Evolutionary conservation across 2,113 vertebrate genomes (phyloP).

Genomic region (Pseudopodoces humilis): DNA sequence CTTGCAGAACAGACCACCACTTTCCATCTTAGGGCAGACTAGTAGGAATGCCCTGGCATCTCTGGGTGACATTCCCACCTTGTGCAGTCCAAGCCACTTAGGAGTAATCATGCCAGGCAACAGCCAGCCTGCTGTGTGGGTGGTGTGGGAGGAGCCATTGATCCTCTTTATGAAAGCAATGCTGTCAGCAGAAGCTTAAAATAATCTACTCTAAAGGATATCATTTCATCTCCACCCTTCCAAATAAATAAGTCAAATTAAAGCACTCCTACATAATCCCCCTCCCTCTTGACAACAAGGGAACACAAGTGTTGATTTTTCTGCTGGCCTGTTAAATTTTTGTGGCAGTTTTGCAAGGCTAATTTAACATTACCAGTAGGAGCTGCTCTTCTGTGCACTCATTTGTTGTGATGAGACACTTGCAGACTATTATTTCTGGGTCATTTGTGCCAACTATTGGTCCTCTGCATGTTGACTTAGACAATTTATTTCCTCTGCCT

Average conservation of each 20-base stretch:
- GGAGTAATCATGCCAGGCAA: not conserved
- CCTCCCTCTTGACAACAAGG: not conserved
- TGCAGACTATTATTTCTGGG: not conserved
- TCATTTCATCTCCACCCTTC: not conserved
- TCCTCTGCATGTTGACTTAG: not conserved
- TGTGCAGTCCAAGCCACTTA: not conserved
- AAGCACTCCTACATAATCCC: not conserved
- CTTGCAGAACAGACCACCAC: not conserved
- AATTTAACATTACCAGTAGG: not conserved
- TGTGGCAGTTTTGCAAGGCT: not conserved
- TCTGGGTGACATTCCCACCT: not conserved
- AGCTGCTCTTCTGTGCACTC: not conserved
- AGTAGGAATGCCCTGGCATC: rapidly evolving
- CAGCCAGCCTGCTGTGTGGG: not conserved
- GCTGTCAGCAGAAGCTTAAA: not conserved
- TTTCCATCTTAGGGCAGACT: not conserved
- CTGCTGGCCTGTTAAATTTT: not conserved
- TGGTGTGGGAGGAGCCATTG: not conserved
- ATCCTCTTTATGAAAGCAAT: conserved; percentile 47
- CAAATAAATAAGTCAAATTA: conserved; percentile 19
- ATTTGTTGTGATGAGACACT: not conserved
- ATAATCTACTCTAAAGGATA: conserved; percentile 27
- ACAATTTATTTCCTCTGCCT: not conserved
- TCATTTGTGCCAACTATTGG: not conserved
- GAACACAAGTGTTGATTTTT: not conserved